Evolutionary conservation across 2,797 vertebrate genomes (phyloP).

Genomic region (Rhinophrynus dorsalis): DNA sequence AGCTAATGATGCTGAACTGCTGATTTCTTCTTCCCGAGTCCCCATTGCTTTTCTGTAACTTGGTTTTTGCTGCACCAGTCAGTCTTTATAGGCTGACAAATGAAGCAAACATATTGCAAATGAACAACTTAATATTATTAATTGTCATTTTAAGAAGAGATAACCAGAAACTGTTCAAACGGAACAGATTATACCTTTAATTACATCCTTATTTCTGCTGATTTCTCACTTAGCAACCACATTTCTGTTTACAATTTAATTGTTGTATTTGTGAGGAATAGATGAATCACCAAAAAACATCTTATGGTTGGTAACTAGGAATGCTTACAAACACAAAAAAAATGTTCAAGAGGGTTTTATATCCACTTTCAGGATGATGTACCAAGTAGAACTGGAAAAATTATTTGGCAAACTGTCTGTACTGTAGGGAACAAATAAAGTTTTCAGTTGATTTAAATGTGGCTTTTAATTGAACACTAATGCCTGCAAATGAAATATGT

Average conservation of each 20-base stretch:
- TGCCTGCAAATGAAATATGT: too few relatives aligned
- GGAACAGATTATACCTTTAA: constrained; percentile 76
- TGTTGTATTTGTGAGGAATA: constrained; percentile 68
- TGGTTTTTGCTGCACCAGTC: constrained; percentile 60
- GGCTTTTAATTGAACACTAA: too few relatives aligned
- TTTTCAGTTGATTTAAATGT: too few relatives aligned
- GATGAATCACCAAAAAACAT: constrained; percentile 65
- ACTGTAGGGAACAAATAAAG: too few relatives aligned
- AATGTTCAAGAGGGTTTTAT: constrained; percentile 53
- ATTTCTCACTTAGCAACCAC: constrained; percentile 61
- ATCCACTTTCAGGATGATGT: too few relatives aligned
- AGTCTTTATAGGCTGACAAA: constrained; percentile 61
- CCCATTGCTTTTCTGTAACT: background rate
- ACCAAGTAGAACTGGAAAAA: too few relatives aligned
- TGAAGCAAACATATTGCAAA: constrained; percentile 59
- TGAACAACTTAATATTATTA: constrained; percentile 66
- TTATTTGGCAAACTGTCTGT: too few relatives aligned
- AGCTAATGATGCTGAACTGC: background rate
- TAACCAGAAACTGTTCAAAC: constrained; percentile 66
- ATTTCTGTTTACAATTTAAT: constrained; percentile 70
- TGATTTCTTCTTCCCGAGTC: background rate
- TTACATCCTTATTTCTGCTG: constrained; percentile 71
- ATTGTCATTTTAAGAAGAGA: constrained; percentile 71
- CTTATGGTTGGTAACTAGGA: constrained; percentile 60
- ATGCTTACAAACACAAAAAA: constrained; percentile 55